Evolutionary conservation across 2,888 invertebrate genomes (phyloP).

Genomic region (Eupithecia vulgata): DNA sequence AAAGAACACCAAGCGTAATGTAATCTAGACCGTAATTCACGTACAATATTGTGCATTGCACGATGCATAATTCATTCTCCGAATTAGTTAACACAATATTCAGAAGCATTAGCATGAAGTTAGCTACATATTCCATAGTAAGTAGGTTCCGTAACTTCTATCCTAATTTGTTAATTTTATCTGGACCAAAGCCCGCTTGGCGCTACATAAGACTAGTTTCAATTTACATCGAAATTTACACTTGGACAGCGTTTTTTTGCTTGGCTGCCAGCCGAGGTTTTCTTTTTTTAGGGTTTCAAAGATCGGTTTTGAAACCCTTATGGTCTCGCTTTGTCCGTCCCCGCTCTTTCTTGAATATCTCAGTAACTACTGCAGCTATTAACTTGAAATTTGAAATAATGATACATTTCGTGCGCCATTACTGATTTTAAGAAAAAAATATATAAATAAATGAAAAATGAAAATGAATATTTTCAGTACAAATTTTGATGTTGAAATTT

Average conservation of each 20-base stretch:
- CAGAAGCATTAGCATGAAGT: constrained; percentile 37
- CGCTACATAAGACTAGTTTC: constrained; percentile 33
- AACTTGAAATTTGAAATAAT: too few species aligned
- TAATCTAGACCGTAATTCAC: constrained; percentile 3
- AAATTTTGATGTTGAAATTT: too few species aligned
- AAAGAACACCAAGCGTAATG: neutral
- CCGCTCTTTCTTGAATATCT: too few species aligned
- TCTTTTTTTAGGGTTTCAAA: neutral
- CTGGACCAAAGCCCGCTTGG: constrained; percentile 35
- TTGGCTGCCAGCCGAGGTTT: neutral
- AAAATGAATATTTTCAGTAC: too few species aligned
- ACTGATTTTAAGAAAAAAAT: too few species aligned
- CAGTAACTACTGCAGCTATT: too few species aligned
- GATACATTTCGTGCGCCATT: too few species aligned
- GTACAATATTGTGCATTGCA: constrained; percentile 9
- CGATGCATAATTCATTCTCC: constrained; percentile 27
- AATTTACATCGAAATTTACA: constrained; percentile 19
- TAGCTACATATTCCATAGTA: constrained; percentile 30
- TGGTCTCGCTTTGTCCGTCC: too few species aligned
- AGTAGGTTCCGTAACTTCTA: constrained; percentile 20
- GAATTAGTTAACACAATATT: constrained; percentile 36
- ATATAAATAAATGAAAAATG: too few species aligned
- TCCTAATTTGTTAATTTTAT: constrained; percentile 39
- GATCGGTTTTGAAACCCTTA: too few species aligned
- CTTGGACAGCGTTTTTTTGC: constrained; percentile 3